phyloP scores from a whole-genome alignment of 2,113 vertebrate species.

The Trochalopteron elliotii region DNA sequence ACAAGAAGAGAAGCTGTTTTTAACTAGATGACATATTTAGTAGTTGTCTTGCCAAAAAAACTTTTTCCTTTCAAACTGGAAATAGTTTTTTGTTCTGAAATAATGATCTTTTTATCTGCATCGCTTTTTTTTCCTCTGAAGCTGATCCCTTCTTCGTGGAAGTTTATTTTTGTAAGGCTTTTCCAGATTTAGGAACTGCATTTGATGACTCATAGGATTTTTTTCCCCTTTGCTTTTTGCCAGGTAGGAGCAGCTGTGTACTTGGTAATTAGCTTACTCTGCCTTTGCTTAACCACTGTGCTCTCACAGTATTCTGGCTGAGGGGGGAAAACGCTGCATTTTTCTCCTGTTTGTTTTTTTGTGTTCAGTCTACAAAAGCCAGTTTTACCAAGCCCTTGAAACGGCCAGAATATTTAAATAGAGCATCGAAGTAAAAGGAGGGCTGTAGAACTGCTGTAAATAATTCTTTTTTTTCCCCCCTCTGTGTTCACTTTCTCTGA shows the following conservation, averaged over 20 bases:
- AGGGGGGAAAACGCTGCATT: background rate
- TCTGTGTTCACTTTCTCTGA: background rate
- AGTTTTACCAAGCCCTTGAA: background rate
- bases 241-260: slow-evolving; percentile 46
- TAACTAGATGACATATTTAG: background rate
- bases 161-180: slow-evolving; percentile 38
- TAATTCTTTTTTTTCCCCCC: background rate
- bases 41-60: background rate
- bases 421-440: background rate
- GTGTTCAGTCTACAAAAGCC: slow-evolving; percentile 6
- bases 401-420: slow-evolving; percentile 11
- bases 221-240: slow-evolving; percentile 14
- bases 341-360: background rate
- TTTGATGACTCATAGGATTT: slow-evolving; percentile 16
- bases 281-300: background rate
- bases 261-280: slow-evolving; percentile 19
- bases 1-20: slow-evolving; percentile 1
- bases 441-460: background rate
- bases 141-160: background rate
- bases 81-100: slow-evolving; percentile 30
- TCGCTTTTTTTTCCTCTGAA: background rate
- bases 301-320: background rate
- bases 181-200: slow-evolving; percentile 33
- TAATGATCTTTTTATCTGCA: background rate
- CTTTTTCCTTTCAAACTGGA: background rate